Percentiles rank a stretch among this genome's conserved stretches.
Evolutionary conservation across 1,140 invertebrate genomes (phyloP).

Genomic region (Trigoniulus corallinus): DNA sequence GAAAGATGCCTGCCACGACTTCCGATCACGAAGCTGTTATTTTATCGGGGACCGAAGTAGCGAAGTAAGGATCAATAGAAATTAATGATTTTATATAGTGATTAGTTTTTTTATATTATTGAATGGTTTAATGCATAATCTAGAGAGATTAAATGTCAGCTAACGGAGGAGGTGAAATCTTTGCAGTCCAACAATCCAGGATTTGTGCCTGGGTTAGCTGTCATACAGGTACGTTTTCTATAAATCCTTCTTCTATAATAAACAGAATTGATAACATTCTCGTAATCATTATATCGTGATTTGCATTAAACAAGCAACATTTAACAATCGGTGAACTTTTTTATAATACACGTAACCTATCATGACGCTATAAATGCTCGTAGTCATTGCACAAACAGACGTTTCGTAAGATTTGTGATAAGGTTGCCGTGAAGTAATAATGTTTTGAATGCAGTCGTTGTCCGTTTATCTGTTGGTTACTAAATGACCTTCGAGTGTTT

Average conservation of each 20-base stretch:
- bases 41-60: slow-evolving; percentile 42
- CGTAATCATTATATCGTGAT: too few species aligned
- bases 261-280: not conserved
- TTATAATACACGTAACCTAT: too few species aligned
- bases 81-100: not conserved
- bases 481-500: too few species aligned
- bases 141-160: slow-evolving; percentile 53
- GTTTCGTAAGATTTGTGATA: too few species aligned
- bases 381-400: too few species aligned
- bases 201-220: slow-evolving; percentile 51
- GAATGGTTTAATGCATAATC: not conserved
- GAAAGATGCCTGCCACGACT: too few species aligned
- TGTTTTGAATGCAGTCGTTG: too few species aligned
- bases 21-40: slow-evolving; percentile 33
- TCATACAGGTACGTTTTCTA: slow-evolving; percentile 27
- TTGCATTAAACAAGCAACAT: too few species aligned
- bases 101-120: not conserved
- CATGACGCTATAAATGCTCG: too few species aligned
- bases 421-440: too few species aligned
- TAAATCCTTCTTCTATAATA: not conserved
- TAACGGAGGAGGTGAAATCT: slow-evolving; percentile 44
- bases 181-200: slow-evolving; percentile 38
- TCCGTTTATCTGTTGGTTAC: too few species aligned
- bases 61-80: slow-evolving; percentile 31
- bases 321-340: too few species aligned